These are phyloP conservation scores for Rhynchomys soricoides DNA, from an alignment of 2,113 vertebrate genomes.

Conservation along the genomic window DNA sequence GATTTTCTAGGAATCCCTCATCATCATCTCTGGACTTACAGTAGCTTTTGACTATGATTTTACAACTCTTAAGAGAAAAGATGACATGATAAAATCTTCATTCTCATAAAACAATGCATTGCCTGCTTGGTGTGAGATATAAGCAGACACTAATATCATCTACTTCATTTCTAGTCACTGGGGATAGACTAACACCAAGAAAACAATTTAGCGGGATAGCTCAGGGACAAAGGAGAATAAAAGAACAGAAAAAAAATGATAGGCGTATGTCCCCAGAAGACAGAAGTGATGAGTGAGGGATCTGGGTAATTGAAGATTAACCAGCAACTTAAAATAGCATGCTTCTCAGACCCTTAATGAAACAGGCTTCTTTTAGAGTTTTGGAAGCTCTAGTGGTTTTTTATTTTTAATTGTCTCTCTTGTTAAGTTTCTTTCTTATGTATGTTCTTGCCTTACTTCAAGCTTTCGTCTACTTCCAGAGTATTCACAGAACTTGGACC, in stretches of 20 bases:
- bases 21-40: neutral
- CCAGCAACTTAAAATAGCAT: neutral
- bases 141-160: neutral
- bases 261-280: neutral
- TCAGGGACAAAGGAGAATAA: neutral
- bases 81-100: neutral
- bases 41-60: neutral
- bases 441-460: conserved; percentile 7
- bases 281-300: neutral
- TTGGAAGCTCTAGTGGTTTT: conserved; percentile 27
- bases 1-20: neutral
- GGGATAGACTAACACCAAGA: neutral
- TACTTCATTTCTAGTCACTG: neutral
- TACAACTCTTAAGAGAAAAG: neutral
- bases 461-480: conserved; percentile 58
- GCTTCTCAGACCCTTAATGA: neutral
- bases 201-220: neutral
- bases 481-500: conserved; percentile 8
- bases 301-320: neutral
- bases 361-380: neutral
- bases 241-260: neutral
- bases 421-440: conserved; percentile 21
- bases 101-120: neutral
- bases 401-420: neutral
- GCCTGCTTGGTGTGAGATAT: neutral